Evolutionary conservation across 2,113 vertebrate genomes (phyloP), one percentile per base, ranked within the genome.

Genomic region (Muntiacus reevesi): DNA sequence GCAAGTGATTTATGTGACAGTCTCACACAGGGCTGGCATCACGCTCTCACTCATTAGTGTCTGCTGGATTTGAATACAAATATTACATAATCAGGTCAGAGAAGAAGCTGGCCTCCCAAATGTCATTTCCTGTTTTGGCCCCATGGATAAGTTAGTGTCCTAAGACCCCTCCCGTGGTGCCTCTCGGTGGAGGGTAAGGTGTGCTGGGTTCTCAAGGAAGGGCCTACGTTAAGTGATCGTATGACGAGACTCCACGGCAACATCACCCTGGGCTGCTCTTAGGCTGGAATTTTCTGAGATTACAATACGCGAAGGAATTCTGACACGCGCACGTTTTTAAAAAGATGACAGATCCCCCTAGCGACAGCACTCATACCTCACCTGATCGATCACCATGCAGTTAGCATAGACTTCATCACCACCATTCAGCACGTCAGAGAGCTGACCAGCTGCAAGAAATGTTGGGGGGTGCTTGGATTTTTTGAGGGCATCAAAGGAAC

Each of bases 341-440:
- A 89, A 89, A 62, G 55, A 87, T 62, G 52, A 15, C 36, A 36
- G 33, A 55, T 17, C 3, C 12, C 5, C 25, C 87, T 10, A 12
- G 12, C 13, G 5, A 36, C 10, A 3, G 30, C 40, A 47, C 60
- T 6, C 17, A 2, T 0, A 14, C 50, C 88, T 97, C 98, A 99
- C 99, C 98, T 99, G 99, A 60, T 99, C 99, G 85, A 99, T 99
- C 79, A 99, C 99, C 99, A 99, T 99, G 97, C 98, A 98, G 94
- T 99, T 99, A 91, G 99, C 99, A 54, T 99, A 99, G 17, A 99
- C 98, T 97, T 99, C 99, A 87, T 99, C 98, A 1, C 92, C 98
- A 91, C 98, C 98, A 95, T 98, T 98, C 91, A 99, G 98, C 98
- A 99, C 96, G 64, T 98, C 97, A 64, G 99, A 98, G 82, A 98